Base-by-base conservation (phyloP, 2,797 vertebrate genomes). In the Aphelocoma californica region DNA sequence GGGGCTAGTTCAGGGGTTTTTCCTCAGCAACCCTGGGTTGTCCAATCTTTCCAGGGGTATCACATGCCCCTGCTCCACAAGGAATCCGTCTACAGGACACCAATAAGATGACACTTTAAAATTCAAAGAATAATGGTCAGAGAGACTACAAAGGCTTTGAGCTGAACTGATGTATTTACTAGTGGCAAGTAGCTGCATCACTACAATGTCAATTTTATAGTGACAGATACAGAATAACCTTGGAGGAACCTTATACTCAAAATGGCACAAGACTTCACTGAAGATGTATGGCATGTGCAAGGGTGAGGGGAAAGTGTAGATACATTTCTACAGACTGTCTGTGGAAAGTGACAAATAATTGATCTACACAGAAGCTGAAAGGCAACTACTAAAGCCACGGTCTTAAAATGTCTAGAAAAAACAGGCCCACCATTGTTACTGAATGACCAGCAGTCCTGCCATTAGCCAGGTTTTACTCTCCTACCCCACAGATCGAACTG, bases 221-320 rank as follows among this genome's bases (percentile, higher is more conserved):
- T 13, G 60, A 64, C 48, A 93, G 53, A 79, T 28, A 60, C 17
- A 73, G 40, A 90, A 92, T 73, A 75, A 84, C 65, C 25, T 62
- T 34, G 19, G 40, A n/a, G 16, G 12, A 61, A 64, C 12, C 36
- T 53, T 71, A n/a, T 12, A 77, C 6, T 73, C 32, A 29, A 84
- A 94, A 86, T 3, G 8, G 56, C 54, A 61, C 23, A 82, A 65
- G 42, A 75, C 28, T 42, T 72, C 81, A 66, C 23, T 1, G 1
- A 91, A 81, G 86, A 93, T 17, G 9, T 44, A 79, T 4, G 16
- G 70, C 3, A 1, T 10, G 18, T 24, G 16, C 1, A 0, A 81
- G 47, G 20, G 4, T 14, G 42, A 86, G 8, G 23, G 31, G 36
- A 77, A 88, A 71, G 61, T 3, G 0, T 0, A 64, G 65, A 70